Conservation (phyloP, 2,113 vertebrate species). For the Corythornis cristatus region DNA sequence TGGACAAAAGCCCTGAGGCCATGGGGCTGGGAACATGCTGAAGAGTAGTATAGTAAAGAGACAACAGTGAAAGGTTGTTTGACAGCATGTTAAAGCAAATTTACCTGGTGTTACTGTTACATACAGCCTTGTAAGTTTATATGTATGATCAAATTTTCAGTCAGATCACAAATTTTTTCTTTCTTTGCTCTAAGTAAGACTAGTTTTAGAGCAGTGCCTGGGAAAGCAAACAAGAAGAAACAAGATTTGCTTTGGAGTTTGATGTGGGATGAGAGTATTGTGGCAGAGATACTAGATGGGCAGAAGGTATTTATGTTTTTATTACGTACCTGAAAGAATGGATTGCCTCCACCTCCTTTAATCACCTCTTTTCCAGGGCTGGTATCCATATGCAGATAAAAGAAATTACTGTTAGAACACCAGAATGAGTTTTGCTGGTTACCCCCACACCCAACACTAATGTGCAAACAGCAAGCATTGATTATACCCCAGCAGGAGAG, state of each 20-base stretch:
- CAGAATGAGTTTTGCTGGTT: not conserved
- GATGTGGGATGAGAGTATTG: not conserved
- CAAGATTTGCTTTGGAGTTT: not conserved
- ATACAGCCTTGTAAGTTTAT: constrained; percentile 3
- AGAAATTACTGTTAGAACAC: not conserved
- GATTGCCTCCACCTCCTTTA: not conserved
- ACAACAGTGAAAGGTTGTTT: constrained; percentile 46
- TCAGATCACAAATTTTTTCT: not conserved
- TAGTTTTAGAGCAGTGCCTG: not conserved
- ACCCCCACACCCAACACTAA: not conserved
- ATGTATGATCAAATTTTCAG: constrained; percentile 34
- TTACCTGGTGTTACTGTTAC: not conserved
- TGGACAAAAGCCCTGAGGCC: constrained; percentile 27
- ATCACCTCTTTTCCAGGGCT: not conserved
- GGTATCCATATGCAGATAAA: not conserved
- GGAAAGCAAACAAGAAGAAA: not conserved
- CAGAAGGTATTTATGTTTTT: not conserved
- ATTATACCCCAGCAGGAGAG: not conserved
- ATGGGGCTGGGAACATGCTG: constrained; percentile 9
- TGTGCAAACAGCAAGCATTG: not conserved
- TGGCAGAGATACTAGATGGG: not conserved
- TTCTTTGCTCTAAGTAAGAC: not conserved
- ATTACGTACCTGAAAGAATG: not conserved
- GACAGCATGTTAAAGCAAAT: constrained; percentile 55
- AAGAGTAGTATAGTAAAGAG: constrained; percentile 15